Base-by-base conservation (phyloP, 1,140 invertebrate genomes). In the Formica selysi region DNA sequence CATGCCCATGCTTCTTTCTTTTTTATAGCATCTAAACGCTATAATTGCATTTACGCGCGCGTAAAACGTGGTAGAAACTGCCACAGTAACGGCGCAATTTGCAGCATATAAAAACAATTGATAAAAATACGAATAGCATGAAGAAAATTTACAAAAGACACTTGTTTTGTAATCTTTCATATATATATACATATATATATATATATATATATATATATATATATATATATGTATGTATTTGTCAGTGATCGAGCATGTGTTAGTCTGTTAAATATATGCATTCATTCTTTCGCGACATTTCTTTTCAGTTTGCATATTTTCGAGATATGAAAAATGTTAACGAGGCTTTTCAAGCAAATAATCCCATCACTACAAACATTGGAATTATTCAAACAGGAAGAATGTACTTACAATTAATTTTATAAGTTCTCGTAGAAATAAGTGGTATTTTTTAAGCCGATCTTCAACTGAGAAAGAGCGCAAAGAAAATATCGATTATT, bases 11-110 rank as follows among this genome's bases (percentile, higher is more conserved):
- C 79, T 62, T 61, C 13, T n/a, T 57, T 73, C 54, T 26, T 68
- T 22, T 83, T 83, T 83, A 83, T 36, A 16, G 41, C 44, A 32
- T 26, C 38, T 13, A 26, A 26, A 62, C 38, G 68, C 13, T 68
- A n/a, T 83, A 61, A 83, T 83, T 83, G 73, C 79, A 74, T 73
- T 83, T 73, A 83, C 38, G 38, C 44, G 79, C 59, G 16, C 41
- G 76, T 78, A 65, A 78, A 78, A 64, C n/a, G 76, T 65, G 61
- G 11, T 26, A 16, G 22, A 67, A 70, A 80, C 16, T 29, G 44
- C 8, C n/a, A 26, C 41, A 4, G 13, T 41, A 22, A n/a, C 19
- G 11, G 10, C n/a, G n/a, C 57, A 36, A 54, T 70, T 80, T 6
- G 32, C 62, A 79, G 26, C 44, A 8, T 54, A 54, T 38, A 32